Base-by-base conservation (phyloP, 2,888 invertebrate species). In the Axea sp. region DNA sequence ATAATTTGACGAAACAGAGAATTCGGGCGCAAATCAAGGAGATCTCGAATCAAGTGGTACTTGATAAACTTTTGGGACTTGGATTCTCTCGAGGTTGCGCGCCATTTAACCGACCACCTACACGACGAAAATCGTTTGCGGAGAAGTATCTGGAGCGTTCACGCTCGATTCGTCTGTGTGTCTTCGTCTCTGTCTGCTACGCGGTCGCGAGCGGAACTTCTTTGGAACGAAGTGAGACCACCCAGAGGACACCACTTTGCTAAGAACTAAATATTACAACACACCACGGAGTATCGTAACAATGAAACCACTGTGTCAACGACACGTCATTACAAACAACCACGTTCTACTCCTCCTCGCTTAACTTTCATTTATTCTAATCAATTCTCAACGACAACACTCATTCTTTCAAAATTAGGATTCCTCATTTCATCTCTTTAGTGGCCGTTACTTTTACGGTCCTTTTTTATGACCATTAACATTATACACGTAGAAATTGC, bases 1-100 rank as follows among this genome's bases (percentile, higher is more conserved):
- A 28, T 22, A 35, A 65, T 45, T 65, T 47, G 30, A 1, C 55
- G 39, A 37, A 60, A 51, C 30, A 28, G 14, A 24, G 51, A 35
- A 30, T 49, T 33, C 47, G 59, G 45, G 68, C 51, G 33, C 68
- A 60, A 68, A 68, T 68, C 68, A 68, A 68, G 68, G 31, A 51
- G 41, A 53, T 68, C 59, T 68, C 41, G 68, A 60, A 60, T 68
- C 59, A 9, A 68, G 68, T 55, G 68, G 59, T 30, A 17, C 59
- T 68, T 45, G 51, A 68, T 60, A 43, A 68, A 68, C 51, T 68
- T 68, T 68, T 9, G 45, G 59, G 43, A 68, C 59, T 43, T 26
- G 33, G 57, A 57, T 33, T 57, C 39, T 41, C 51, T 45, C 12
- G 67, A 39, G 43, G 43, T 33, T 37, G 35, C 9, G 35, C 28